These are phyloP conservation scores for Actenoides hombroni DNA, from an alignment of 2,113 vertebrate genomes.

Conservation along the genomic window DNA sequence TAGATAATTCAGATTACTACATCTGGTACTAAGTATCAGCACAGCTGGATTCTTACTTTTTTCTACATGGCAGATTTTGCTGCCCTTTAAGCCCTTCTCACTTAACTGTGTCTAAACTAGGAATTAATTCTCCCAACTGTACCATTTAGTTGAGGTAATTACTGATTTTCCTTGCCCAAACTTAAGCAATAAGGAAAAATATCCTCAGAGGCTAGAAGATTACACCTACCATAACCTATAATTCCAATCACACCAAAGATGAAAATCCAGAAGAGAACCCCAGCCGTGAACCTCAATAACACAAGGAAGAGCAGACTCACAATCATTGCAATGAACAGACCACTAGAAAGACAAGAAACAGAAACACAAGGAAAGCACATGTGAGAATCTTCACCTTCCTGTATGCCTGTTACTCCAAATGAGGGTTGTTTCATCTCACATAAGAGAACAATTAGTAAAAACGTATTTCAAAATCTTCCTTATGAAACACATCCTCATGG, in stretches of 20 bases:
- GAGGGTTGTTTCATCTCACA: not conserved
- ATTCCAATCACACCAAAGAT: conserved; percentile 84
- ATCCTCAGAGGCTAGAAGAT: not conserved
- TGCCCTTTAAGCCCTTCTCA: not conserved
- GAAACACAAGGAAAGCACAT: not conserved
- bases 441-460: not conserved
- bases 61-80: not conserved
- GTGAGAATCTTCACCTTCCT: not conserved
- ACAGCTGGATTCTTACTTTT: not conserved
- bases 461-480: not conserved
- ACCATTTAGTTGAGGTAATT: not conserved
- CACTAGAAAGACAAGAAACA: conserved; percentile 74
- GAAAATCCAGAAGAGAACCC: conserved; percentile 90
- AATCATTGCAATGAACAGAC: conserved; percentile 88
- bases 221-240: conserved; percentile 85
- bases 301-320: conserved; percentile 91
- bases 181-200: not conserved
- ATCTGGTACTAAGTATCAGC: not conserved
- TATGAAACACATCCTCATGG: not conserved
- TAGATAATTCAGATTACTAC: not conserved
- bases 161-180: not conserved
- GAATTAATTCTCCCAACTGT: not conserved
- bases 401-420: not conserved
- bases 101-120: not conserved
- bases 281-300: conserved; percentile 87